Percentiles rank a stretch among this genome's conserved stretches.
Evolutionary conservation across 2,888 invertebrate species (phyloP).

Genomic region (Eurois occulta): DNA sequence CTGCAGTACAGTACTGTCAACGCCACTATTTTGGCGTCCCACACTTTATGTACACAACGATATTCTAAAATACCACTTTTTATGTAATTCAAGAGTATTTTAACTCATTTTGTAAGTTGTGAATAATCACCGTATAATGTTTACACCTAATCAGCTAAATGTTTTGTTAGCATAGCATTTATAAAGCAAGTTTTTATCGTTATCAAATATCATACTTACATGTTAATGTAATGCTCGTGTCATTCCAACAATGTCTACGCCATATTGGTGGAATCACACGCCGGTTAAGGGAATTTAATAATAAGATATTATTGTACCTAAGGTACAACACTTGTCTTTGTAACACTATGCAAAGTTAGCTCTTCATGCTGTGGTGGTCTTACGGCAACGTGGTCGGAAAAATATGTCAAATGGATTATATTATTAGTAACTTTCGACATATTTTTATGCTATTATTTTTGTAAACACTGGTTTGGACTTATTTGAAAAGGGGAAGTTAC

Average conservation of each 20-base stretch:
- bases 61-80: constrained; percentile 23
- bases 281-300: constrained; percentile 9
- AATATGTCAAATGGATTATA: neutral
- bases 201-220: constrained; percentile 26
- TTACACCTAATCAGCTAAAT: constrained; percentile 12
- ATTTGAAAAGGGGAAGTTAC: neutral
- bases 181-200: constrained; percentile 38
- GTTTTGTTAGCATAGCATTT: constrained; percentile 42
- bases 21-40: neutral
- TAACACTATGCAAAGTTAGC: neutral
- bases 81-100: constrained; percentile 6
- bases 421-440: neutral
- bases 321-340: neutral
- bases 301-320: constrained; percentile 15
- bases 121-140: constrained; percentile 21
- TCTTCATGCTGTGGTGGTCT: neutral
- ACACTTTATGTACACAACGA: constrained; percentile 12
- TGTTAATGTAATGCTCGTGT: constrained; percentile 33
- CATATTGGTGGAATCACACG: constrained; percentile 64
- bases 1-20: neutral
- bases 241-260: constrained; percentile 61
- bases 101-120: constrained; percentile 14
- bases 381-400: constrained; percentile 15
- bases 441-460: neutral
- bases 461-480: neutral